A percentile compares a stretch with the other conserved stretches of the same genome.
Evolutionary conservation across 1,140 invertebrate genomes (phyloP).

Genomic region (Caerostris extrusa): DNA sequence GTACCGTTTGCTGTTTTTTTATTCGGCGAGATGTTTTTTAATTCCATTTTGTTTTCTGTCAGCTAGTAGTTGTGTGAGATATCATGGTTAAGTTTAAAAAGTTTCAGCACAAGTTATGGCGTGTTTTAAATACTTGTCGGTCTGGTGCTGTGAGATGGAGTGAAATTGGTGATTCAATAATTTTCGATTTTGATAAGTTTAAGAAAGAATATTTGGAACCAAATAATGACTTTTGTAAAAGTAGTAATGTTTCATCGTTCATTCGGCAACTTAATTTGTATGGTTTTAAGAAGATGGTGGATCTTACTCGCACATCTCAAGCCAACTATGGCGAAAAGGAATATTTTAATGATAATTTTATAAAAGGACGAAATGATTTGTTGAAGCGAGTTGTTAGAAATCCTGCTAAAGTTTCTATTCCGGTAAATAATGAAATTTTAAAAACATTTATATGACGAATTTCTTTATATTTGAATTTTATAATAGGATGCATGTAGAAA

Average conservation of each 20-base stretch:
- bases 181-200: slow-evolving; percentile 68
- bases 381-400: not conserved
- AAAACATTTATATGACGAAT: too few species aligned
- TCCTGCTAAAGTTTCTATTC: not conserved
- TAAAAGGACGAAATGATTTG: not conserved
- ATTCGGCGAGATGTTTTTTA: not conserved
- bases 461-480: too few species aligned
- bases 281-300: slow-evolving; percentile 79
- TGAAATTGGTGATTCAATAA: slow-evolving; percentile 59
- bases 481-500: too few species aligned
- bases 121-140: slow-evolving; percentile 62
- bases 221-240: slow-evolving; percentile 81
- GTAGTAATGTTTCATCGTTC: slow-evolving; percentile 80
- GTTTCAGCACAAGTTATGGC: slow-evolving; percentile 76
- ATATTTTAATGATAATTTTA: slow-evolving; percentile 15
- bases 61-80: not conserved
- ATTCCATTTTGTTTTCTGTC: not conserved
- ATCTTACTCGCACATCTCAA: not conserved
- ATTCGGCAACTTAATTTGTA: slow-evolving; percentile 80
- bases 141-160: slow-evolving; percentile 68
- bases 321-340: not conserved
- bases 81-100: not conserved
- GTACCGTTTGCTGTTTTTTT: not conserved
- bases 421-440: too few species aligned
- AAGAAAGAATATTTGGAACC: slow-evolving; percentile 77